Evolutionary conservation across 2,888 invertebrate species (phyloP).

Genomic region (Xestia rhomboidea): DNA sequence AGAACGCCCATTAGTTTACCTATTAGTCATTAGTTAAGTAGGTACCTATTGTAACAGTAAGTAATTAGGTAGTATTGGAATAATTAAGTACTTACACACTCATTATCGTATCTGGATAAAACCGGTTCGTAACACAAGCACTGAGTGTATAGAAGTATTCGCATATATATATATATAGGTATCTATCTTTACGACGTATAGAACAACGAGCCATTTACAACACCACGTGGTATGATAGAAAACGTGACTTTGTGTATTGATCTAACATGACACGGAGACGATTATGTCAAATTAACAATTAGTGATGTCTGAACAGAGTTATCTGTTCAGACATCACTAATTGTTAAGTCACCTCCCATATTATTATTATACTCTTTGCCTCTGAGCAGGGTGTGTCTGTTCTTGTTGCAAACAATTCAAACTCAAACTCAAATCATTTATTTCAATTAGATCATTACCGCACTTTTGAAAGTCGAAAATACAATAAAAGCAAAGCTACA

Average conservation of each 20-base stretch:
- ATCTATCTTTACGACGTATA: conserved; percentile 2
- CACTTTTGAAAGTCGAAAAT: too few species aligned
- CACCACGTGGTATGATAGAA: conserved; percentile 24
- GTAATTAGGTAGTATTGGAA: conserved; percentile 23
- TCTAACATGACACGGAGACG: conserved; percentile 13
- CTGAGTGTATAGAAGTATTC: conserved; percentile 12
- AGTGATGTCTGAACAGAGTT: neutral
- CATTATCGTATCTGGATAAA: conserved; percentile 25
- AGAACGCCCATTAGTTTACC: neutral
- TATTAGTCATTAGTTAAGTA: neutral
- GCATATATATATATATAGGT: neutral
- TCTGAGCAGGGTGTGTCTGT: neutral
- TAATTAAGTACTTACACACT: conserved; percentile 2
- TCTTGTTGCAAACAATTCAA: neutral
- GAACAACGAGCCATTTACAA: neutral
- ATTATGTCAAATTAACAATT: conserved; percentile 33
- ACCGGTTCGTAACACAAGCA: conserved; percentile 32
- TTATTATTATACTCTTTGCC: too few species aligned
- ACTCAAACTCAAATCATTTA: too few species aligned
- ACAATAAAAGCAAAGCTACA: too few species aligned
- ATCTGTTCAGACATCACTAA: too few species aligned
- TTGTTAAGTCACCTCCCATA: too few species aligned
- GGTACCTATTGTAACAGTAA: neutral
- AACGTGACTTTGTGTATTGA: conserved; percentile 53
- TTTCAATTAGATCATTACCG: too few species aligned